Evolutionary conservation across 2,113 vertebrate genomes (phyloP).

Genomic region (Vimba vimba): DNA sequence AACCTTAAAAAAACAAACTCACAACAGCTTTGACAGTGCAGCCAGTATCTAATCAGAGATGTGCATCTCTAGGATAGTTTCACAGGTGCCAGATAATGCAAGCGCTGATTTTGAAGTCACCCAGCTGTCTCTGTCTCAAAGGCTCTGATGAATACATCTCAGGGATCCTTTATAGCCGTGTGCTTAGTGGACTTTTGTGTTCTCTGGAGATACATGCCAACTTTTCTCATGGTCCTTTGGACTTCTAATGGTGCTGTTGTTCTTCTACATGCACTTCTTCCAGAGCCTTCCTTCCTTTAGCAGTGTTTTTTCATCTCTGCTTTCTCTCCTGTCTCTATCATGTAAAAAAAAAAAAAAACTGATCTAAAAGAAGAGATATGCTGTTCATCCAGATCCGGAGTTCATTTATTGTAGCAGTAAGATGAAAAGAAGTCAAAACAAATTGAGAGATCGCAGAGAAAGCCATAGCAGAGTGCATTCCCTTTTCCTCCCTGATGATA

Average conservation of each 20-base stretch:
- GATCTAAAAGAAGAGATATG: conserved; percentile 41
- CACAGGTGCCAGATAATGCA: conserved; percentile 74
- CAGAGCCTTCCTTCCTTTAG: conserved; percentile 24
- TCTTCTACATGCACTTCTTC: conserved; percentile 49
- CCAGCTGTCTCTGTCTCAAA: conserved; percentile 58
- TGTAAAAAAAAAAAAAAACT: neutral
- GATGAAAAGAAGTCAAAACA: conserved; percentile 76
- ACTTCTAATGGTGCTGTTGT: conserved; percentile 58
- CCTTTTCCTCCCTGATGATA: conserved; percentile 60
- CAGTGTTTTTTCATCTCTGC: conserved; percentile 38
- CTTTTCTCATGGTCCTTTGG: conserved; percentile 62
- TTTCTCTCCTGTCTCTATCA: conserved; percentile 9
- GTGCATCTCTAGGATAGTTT: conserved; percentile 66
- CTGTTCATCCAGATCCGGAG: conserved; percentile 61
- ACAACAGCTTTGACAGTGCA: conserved; percentile 69
- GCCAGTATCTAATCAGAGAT: conserved; percentile 66
- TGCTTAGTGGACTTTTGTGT: conserved; percentile 46
- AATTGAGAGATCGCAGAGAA: conserved; percentile 56
- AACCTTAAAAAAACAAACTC: conserved; percentile 73
- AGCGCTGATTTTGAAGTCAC: conserved; percentile 63
- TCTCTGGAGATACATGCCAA: conserved; percentile 57
- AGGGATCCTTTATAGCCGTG: conserved; percentile 56
- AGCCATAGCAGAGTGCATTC: conserved; percentile 59
- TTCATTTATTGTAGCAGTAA: conserved; percentile 64
- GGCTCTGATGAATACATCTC: conserved; percentile 61